These are phyloP conservation scores for Caenorhabditis inopinata DNA, from an alignment of 1,140 invertebrate genomes.

Conservation along the genomic window DNA sequence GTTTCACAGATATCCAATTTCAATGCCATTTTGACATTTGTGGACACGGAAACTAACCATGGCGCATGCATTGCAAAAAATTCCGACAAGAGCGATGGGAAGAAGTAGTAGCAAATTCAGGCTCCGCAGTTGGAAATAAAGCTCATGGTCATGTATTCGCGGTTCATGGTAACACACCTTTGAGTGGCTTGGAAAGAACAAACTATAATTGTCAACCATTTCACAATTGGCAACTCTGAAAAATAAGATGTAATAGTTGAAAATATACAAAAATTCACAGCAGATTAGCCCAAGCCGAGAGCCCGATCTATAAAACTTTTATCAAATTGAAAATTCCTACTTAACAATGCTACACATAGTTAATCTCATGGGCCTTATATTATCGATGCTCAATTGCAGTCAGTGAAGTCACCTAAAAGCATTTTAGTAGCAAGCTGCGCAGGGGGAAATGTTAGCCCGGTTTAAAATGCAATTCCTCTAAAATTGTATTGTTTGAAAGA, in stretches of 20 bases:
- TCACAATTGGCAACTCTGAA: neutral
- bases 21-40: conserved; percentile 13
- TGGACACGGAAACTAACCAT: conserved; percentile 52
- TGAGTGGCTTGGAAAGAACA: conserved; percentile 26
- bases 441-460: no score
- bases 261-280: neutral
- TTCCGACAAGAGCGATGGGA: conserved; percentile 59
- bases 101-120: conserved; percentile 59
- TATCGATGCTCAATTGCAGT: no score
- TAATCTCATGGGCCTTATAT: no score
- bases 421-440: no score
- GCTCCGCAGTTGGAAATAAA: conserved; percentile 58
- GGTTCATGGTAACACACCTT: conserved; percentile 62
- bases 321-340: no score
- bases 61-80: conserved; percentile 60
- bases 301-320: no score
- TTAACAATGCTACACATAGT: no score
- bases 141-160: conserved; percentile 62
- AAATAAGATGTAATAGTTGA: neutral
- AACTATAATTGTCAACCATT: conserved; percentile 2
- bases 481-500: no score
- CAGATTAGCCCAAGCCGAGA: no score
- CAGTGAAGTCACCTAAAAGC: no score
- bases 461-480: no score
- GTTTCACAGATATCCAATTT: neutral